phyloP scores from a whole-genome alignment of 2,888 invertebrate species.

The Scaptomyza flava region DNA sequence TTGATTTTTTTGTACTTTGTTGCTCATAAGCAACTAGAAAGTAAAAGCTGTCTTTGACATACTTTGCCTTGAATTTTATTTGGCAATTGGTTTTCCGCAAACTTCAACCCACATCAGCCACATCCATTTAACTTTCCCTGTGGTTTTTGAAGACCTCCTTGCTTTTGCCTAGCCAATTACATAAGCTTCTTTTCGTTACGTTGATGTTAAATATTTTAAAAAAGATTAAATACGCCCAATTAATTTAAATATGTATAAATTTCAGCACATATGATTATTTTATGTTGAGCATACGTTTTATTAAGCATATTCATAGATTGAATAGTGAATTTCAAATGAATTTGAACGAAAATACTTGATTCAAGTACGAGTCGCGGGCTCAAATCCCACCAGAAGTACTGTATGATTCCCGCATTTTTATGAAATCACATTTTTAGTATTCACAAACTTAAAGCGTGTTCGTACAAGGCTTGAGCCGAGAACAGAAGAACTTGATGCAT shows the following conservation, averaged over 20 bases:
- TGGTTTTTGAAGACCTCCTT: background rate
- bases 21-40: background rate
- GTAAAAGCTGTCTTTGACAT: background rate
- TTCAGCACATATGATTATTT: background rate
- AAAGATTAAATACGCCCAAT: constrained; percentile 16
- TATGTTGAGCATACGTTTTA: background rate
- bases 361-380: no score
- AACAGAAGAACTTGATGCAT: no score
- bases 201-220: constrained; percentile 2
- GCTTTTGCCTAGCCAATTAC: background rate
- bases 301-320: no score
- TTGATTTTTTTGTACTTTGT: constrained; percentile 2
- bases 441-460: no score
- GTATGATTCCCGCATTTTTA: no score
- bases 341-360: no score
- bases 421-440: no score
- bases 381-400: no score
- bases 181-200: background rate
- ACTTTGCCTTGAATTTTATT: background rate
- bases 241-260: background rate
- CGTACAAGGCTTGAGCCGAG: no score
- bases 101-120: background rate
- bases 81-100: background rate
- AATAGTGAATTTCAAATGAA: no score
- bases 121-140: background rate